Evolutionary conservation across 2,113 vertebrate genomes (phyloP), one percentile per base, ranked within the genome.

Genomic region (Grallaria varia): DNA sequence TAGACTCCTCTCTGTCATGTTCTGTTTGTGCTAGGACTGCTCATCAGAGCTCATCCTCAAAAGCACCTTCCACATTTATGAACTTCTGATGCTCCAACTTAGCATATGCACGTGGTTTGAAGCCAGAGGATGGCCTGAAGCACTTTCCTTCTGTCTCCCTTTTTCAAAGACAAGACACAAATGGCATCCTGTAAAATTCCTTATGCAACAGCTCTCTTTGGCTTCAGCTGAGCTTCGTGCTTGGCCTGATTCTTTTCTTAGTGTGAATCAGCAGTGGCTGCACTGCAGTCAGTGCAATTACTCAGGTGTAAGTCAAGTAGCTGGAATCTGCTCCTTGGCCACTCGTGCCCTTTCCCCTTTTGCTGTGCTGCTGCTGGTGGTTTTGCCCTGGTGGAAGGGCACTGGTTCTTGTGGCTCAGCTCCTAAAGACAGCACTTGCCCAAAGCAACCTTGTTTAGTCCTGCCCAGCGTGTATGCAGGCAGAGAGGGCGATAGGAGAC

Each of bases 81-180:
- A 74, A n/a, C 37, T 55, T 59, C 30, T 84, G 86, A 44, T 89
- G 89, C 86, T 87, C 73, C 49, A 52, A 4, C 76, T 92, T 75
- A 84, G 69, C 10, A 1, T 66, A 39, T 67, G 79, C 75, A 18
- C 33, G 5, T 50, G 83, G 75, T 87, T 64, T 75, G 84, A 84
- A 89, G 71, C 66, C 89, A 69, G 84, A 83, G 79, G 80, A 82
- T 82, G 62, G 81, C 93, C 94, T 52, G 69, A 53, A 96, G 93
- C 81, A 35, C 81, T 83, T 74, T 47, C 35, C 45, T 84, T 87
- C 76, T 78, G 69, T 78, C 80, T 94, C 19, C 64, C 24, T 60
- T 60, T 63, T 74, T 72, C 84, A 94, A 78, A 95, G 87, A n/a
- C 37, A 55, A 82, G 83, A 31, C 56, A 52, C 81, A 76, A 68